These are phyloP conservation scores for Scaptomyza tumidula DNA, from an alignment of 2,888 invertebrate species.

Conservation along the genomic window DNA sequence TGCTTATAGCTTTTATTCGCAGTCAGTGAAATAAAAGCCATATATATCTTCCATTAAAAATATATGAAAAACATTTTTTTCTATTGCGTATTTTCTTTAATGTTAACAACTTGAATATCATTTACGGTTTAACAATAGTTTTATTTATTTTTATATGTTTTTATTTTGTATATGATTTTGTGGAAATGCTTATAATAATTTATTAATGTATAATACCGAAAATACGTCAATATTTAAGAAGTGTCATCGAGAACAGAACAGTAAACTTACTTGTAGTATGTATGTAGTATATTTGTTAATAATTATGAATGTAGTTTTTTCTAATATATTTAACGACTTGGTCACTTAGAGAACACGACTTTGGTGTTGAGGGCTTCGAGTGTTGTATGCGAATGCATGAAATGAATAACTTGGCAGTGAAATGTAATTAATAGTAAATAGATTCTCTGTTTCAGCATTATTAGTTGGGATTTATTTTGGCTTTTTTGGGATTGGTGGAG, in stretches of 20 bases:
- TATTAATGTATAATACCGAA: conserved; percentile 57
- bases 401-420: conserved; percentile 40
- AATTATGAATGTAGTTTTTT: conserved; percentile 5
- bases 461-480: conserved; percentile 12
- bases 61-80: conserved; percentile 67
- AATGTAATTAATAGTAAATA: conserved; percentile 5
- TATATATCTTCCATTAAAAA: conserved; percentile 77
- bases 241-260: conserved; percentile 25
- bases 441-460: conserved; percentile 17
- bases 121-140: conserved; percentile 37
- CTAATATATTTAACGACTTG: conserved; percentile 1
- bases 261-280: conserved; percentile 4
- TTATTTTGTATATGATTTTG: conserved; percentile 28
- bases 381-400: not conserved
- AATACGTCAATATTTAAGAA: conserved; percentile 43
- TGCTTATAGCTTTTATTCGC: conserved; percentile 53
- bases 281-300: conserved; percentile 2
- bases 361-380: conserved; percentile 3
- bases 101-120: conserved; percentile 30
- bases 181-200: conserved; percentile 51
- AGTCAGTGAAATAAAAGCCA: conserved; percentile 68
- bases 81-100: conserved; percentile 56
- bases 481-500: conserved; percentile 26
- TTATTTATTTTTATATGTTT: conserved; percentile 13
- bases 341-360: conserved; percentile 4